phyloP scores from a whole-genome alignment of 2,888 invertebrate species.

The Cephus sareptanus region DNA sequence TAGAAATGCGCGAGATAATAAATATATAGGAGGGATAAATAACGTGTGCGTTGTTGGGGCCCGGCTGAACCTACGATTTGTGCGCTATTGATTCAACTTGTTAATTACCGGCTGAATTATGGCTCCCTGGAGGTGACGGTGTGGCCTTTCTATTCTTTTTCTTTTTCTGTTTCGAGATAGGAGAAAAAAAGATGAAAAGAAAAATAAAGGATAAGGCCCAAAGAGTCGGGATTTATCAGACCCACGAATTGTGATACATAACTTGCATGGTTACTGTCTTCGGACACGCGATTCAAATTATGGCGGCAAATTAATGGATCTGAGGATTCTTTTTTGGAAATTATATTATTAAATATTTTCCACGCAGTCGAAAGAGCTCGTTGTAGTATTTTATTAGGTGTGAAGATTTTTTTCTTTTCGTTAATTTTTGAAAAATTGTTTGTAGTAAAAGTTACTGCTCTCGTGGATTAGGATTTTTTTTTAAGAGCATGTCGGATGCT shows the following conservation, averaged over 20 bases:
- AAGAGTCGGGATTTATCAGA: constrained; percentile 8
- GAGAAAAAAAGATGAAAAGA: constrained; percentile 4
- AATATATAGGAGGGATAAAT: constrained; percentile 34
- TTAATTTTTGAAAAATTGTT: background rate
- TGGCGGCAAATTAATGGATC: background rate
- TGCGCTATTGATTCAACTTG: constrained; percentile 39
- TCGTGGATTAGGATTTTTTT: background rate
- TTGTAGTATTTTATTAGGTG: background rate
- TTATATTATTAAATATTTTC: background rate
- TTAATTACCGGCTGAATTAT: constrained; percentile 38
- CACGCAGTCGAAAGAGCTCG: background rate
- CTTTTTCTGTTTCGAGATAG: constrained; percentile 10
- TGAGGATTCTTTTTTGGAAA: background rate
- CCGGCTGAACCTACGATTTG: constrained; percentile 30
- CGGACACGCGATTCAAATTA: constrained; percentile 31
- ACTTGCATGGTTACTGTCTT: constrained; percentile 21
- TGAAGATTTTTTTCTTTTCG: background rate
- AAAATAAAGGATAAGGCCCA: background rate
- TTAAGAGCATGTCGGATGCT: background rate
- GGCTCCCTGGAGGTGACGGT: constrained; percentile 33
- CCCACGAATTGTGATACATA: background rate
- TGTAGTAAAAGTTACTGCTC: background rate
- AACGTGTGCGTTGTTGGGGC: constrained; percentile 8
- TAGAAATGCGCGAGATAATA: constrained; percentile 23
- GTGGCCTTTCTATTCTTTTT: constrained; percentile 20